Evolutionary conservation across 2,113 vertebrate genomes (phyloP), one percentile per base, ranked within the genome.

Genomic region (Mobula birostris): DNA sequence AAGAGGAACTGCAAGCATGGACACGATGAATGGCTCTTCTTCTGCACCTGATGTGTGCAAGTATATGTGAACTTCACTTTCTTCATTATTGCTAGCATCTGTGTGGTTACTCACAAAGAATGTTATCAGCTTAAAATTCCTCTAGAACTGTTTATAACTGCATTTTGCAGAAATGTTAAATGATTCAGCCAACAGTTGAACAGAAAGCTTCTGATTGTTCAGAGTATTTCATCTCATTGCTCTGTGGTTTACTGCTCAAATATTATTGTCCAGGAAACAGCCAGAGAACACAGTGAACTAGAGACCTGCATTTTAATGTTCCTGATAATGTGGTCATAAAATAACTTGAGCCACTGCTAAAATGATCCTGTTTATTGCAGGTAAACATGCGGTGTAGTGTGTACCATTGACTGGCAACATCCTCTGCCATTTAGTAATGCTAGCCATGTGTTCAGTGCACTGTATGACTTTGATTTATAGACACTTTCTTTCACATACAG

Each of bases 91-190:
- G 68, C 14, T 70, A 17, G 32, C 63, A 40, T 24, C n/a, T 17
- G 70, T 32, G 63, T 92, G 11, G 15, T n/a, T 40, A 92, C n/a
- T 92, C 7, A 92, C 88, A 92, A 70, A 92, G 88, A 19, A 70
- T 36, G 66, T 91, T 29, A 40, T 11, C 36, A 36, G 7, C 63
- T 91, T 63, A n/a, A 63, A 36, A 12, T 70, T 19, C 32, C 66
- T 14, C 63, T 19, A 17, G 17, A 91, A 91, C 61, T 36, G n/a
- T 32, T 91, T 70, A 21, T 70, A 32, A 70, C n/a, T 70, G 66
- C 14, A 32, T 14, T n/a, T 63, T 3, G 88, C 27, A 92, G 70
- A 36, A 70, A 70, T 70, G 36, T 92, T 70, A 92, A 92, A 70
- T 15, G 66, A 21, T 92, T 92, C 58, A 29, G 66, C 63, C 32